phyloP scores from a whole-genome alignment of 2,797 vertebrate genomes.

The Eleutherodactylus coqui region DNA sequence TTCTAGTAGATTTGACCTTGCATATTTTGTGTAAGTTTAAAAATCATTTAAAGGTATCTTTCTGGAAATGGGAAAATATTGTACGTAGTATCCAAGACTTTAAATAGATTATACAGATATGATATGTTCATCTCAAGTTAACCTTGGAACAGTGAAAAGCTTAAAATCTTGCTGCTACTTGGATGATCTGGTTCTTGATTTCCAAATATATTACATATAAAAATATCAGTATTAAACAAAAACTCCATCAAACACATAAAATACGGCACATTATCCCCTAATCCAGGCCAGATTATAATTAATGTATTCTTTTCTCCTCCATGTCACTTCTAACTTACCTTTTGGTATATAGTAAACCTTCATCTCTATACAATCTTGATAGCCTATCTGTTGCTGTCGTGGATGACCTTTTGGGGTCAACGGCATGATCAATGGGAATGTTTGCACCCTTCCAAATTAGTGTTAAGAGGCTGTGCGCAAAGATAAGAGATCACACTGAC shows the following conservation, averaged over 20 bases:
- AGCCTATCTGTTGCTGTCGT: too few species aligned
- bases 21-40: background rate
- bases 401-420: too few species aligned
- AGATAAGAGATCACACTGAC: too few species aligned
- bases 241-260: background rate
- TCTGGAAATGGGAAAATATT: background rate
- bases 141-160: background rate
- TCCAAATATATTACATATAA: background rate
- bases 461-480: too few species aligned
- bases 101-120: background rate
- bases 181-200: background rate
- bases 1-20: constrained; percentile 8
- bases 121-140: background rate
- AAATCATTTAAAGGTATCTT: background rate
- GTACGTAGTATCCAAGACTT: background rate
- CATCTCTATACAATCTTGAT: too few species aligned
- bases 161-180: background rate
- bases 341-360: background rate
- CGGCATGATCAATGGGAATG: too few species aligned
- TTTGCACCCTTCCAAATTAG: too few species aligned
- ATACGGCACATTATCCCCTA: background rate
- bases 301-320: too few species aligned
- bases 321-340: too few species aligned
- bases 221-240: background rate
- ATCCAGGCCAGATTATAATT: background rate